Evolutionary conservation across 2,797 vertebrate species (phyloP).

Genomic region (Lemur catta): DNA sequence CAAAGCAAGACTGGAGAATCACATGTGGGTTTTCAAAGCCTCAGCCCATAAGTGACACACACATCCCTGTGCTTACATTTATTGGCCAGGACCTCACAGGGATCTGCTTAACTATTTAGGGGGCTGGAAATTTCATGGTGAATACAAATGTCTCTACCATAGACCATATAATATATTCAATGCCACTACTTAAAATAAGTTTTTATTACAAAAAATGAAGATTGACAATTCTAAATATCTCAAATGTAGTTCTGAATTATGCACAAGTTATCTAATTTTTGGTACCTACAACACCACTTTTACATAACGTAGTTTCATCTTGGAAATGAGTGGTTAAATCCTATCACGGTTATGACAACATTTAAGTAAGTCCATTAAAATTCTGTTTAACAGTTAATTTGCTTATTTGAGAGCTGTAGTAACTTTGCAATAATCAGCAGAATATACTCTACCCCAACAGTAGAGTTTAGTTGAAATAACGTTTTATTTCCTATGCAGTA

Average conservation of each 20-base stretch:
- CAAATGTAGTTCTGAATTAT: neutral
- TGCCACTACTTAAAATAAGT: neutral
- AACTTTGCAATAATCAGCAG: slow-evolving; percentile 16
- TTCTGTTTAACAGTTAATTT: neutral
- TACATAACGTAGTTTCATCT: neutral
- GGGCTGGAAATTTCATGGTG: neutral
- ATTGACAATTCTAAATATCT: neutral
- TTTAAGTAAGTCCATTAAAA: neutral
- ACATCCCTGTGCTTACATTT: neutral
- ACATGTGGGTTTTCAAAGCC: neutral
- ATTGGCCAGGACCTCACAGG: neutral
- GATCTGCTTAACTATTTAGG: neutral
- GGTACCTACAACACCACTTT: neutral
- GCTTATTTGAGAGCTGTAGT: neutral
- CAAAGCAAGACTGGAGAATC: neutral
- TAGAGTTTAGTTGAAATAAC: slow-evolving; percentile 16
- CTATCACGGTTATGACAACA: neutral
- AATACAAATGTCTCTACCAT: neutral
- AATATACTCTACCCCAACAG: neutral
- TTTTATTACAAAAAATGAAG: neutral
- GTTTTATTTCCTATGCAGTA: neutral
- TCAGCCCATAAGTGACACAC: neutral
- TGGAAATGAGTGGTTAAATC: slow-evolving; percentile 40
- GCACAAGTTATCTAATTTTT: neutral
- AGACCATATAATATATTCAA: neutral